These are phyloP conservation scores for Anguilla obscura DNA, from an alignment of 2,797 vertebrate species.

Conservation along the genomic window DNA sequence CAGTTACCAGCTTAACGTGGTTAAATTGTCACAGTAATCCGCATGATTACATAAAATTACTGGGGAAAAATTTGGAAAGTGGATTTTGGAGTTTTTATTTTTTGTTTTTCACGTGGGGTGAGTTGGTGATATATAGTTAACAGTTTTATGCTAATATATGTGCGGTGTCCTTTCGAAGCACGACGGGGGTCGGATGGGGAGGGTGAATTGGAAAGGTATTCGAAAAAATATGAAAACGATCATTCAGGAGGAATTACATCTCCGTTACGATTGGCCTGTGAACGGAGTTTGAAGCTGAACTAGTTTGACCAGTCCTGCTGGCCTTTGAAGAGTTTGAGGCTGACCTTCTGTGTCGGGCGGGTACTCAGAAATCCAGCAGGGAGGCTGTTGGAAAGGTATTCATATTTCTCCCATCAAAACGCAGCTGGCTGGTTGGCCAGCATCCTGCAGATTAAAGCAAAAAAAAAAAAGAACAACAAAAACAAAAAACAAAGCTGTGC, in stretches of 20 bases:
- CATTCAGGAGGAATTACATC: not conserved
- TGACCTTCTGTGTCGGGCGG: conserved; percentile 29
- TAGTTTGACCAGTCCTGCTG: not conserved
- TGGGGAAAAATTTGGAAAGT: not conserved
- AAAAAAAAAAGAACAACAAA: not conserved
- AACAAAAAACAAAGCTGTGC: conserved; percentile 8
- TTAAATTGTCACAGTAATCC: not conserved
- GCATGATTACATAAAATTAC: not conserved
- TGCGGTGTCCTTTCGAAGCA: not conserved
- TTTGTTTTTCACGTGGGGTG: not conserved
- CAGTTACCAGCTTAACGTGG: not conserved
- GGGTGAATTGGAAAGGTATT: not conserved
- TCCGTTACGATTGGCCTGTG: not conserved
- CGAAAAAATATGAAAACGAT: not conserved
- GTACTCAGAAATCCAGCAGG: conserved; percentile 11
- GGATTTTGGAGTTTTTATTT: not conserved
- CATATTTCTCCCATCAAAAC: conserved; percentile 25
- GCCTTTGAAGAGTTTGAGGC: conserved; percentile 16
- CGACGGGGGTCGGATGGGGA: not conserved
- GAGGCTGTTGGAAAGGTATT: conserved; percentile 28
- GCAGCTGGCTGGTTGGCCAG: not conserved
- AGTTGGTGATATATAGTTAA: not conserved
- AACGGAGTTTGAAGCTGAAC: conserved; percentile 15
- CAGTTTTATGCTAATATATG: not conserved
- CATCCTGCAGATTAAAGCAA: not conserved